Evolutionary conservation across 2,113 vertebrate genomes (phyloP), one percentile per base, ranked within the genome.

Genomic region (Callospermophilus lateralis): DNA sequence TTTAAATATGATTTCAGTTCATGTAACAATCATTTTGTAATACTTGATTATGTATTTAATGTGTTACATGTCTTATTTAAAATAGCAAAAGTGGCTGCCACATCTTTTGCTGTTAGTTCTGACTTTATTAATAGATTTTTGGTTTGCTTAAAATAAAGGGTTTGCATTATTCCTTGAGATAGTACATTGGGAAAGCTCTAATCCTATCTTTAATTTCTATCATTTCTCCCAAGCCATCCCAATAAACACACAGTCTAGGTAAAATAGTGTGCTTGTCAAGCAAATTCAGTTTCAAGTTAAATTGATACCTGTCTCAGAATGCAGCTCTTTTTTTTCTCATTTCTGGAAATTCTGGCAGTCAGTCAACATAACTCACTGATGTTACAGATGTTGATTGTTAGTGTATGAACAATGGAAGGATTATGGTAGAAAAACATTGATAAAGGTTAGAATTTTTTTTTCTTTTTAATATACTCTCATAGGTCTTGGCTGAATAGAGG

Each of bases 1-100:
- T 87, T 89, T 84, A 95, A 93, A 79, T 84, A 24, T 68, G 17
- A 70, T 76, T 92, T 94, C 6, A 89, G 8, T 84, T 97, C 78
- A 48, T 88, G 3, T 94, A 61, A 68, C 84, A 67, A 72, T 53
- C 6, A 34, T 90, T 89, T 90, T 91, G 15, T 81, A 84, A 72
- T 94, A 78, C 45, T 93, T 94, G 84, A n/a, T 93, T 80, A 1
- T 76, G 8, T 92, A 51, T 87, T 93, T 93, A 74, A 34, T 48
- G 17, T 92, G 4, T 92, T 93, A 51, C 3, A n/a, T 89, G 28
- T 93, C 93, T 93, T 86, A 34, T 89, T 94, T 93, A 81, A 39
- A 89, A 28, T 86, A 1, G 20, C 65, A 58, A 51, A 86, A 85
- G 68, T 83, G 72, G 42, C 34, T 61, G 22, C 42, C 48, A 3